These are phyloP conservation scores for Paramisgurnus dabryanus DNA, from an alignment of 2,113 vertebrate genomes.

Conservation along the genomic window DNA sequence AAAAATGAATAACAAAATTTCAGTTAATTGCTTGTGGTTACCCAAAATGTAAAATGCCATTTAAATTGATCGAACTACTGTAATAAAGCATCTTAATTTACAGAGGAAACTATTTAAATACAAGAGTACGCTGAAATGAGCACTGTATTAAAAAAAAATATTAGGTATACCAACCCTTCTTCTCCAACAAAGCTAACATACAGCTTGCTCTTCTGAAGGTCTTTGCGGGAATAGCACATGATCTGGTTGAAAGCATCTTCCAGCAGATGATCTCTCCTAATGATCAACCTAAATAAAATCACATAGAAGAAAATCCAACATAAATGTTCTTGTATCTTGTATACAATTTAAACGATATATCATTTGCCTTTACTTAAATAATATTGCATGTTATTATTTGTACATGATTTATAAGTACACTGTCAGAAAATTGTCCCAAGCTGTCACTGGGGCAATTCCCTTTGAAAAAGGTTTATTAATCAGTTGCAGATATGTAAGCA, in stretches of 20 bases:
- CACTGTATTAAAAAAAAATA: not conserved
- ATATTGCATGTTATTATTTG: too few species aligned
- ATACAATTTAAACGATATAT: too few species aligned
- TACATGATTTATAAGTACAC: too few species aligned
- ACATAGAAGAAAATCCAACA: not conserved
- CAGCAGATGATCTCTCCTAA: constrained; percentile 94
- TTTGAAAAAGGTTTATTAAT: too few species aligned
- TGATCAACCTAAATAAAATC: constrained; percentile 83
- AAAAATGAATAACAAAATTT: not conserved
- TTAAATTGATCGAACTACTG: not conserved
- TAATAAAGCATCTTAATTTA: not conserved
- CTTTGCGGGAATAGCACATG: constrained; percentile 98
- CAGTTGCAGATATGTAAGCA: too few species aligned
- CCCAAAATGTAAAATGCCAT: not conserved
- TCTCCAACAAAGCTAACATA: constrained; percentile 97
- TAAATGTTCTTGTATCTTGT: not conserved
- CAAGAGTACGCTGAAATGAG: not conserved
- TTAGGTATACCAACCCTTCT: constrained; percentile 85
- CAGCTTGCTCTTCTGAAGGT: constrained; percentile 95
- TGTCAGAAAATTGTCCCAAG: too few species aligned
- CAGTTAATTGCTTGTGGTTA: not conserved
- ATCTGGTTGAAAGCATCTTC: constrained; percentile 99
- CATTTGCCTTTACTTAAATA: too few species aligned
- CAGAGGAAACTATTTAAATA: not conserved
- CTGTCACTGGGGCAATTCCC: too few species aligned